phyloP scores from a whole-genome alignment of 2,888 invertebrate species.

The Synergus gifuensis region DNA sequence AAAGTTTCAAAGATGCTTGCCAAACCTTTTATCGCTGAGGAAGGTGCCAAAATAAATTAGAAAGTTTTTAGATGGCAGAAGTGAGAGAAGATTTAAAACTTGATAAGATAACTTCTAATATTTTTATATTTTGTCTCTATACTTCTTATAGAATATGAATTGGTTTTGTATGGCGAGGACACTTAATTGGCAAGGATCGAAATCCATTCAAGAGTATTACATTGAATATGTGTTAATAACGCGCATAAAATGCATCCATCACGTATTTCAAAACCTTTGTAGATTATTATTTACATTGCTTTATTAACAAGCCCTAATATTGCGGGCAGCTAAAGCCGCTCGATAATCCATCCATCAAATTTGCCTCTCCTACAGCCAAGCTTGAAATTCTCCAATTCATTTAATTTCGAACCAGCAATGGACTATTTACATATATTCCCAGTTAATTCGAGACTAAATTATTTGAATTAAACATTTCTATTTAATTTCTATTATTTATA shows the following conservation, averaged over 20 bases:
- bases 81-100: not conserved
- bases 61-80: not conserved
- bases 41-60: not conserved
- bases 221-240: not conserved
- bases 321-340: conserved; percentile 18
- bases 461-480: not conserved
- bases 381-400: not conserved
- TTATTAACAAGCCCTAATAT: conserved; percentile 24
- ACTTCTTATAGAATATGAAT: not conserved
- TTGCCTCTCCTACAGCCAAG: not conserved
- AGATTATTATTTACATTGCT: conserved; percentile 35
- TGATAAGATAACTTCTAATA: not conserved
- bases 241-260: conserved; percentile 26
- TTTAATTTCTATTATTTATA: no score
- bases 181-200: not conserved
- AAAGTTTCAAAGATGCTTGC: not conserved
- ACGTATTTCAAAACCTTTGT: not conserved
- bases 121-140: not conserved
- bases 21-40: not conserved
- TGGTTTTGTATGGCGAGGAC: not conserved
- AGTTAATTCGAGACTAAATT: not conserved
- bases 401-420: not conserved
- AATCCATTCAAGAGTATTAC: not conserved
- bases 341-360: conserved; percentile 28
- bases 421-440: not conserved